These are phyloP conservation scores for Calephelis perditalis DNA, from an alignment of 2,888 invertebrate genomes.

Conservation along the genomic window DNA sequence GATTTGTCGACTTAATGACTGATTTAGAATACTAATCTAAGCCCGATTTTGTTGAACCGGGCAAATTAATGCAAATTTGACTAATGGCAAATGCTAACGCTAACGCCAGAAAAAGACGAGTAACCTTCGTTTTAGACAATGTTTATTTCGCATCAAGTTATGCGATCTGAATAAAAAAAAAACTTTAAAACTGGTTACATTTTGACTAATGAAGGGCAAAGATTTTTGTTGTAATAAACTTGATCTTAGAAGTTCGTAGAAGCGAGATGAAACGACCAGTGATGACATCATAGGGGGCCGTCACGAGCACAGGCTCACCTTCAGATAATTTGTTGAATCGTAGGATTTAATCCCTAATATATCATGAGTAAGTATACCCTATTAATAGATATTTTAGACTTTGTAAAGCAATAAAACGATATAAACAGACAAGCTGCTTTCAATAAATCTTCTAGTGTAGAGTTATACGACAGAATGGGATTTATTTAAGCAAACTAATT, in stretches of 20 bases:
- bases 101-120: no score
- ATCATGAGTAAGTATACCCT: background rate
- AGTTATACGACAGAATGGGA: no score
- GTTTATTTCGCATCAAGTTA: no score
- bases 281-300: conserved; percentile 63
- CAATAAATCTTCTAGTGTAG: no score
- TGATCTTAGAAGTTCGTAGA: conserved; percentile 63
- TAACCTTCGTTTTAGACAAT: no score
- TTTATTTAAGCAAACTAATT: no score
- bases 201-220: conserved; percentile 50
- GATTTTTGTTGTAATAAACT: conserved; percentile 52
- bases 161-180: conserved; percentile 36
- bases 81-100: no score
- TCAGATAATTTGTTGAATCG: conserved; percentile 32
- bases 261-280: conserved; percentile 48
- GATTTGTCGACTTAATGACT: no score
- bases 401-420: background rate
- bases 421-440: no score
- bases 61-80: no score
- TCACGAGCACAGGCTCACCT: conserved; percentile 54
- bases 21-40: no score
- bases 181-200: conserved; percentile 55
- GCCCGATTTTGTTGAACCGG: no score
- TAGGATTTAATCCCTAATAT: background rate
- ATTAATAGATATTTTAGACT: background rate